These are phyloP conservation scores for Clistopyga incitator DNA, from an alignment of 2,888 invertebrate genomes.

Conservation along the genomic window DNA sequence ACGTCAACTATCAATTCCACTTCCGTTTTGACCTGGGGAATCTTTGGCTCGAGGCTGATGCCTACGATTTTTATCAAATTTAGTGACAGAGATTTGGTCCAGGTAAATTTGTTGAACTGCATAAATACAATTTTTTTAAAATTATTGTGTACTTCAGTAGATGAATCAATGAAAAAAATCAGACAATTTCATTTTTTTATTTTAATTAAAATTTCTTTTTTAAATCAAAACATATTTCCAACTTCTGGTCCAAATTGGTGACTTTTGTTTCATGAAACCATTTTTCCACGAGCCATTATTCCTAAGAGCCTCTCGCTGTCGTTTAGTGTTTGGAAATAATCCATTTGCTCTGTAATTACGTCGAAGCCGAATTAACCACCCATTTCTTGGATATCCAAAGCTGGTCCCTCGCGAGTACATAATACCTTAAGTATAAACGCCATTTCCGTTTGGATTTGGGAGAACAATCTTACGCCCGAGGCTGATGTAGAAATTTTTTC, in stretches of 20 bases:
- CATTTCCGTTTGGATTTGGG: constrained; percentile 56
- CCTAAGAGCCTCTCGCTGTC: constrained; percentile 11
- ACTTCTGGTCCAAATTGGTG: background rate
- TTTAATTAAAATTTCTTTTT: too few relatives aligned
- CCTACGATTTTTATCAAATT: constrained; percentile 22
- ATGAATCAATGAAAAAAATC: too few relatives aligned
- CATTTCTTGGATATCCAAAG: constrained; percentile 48
- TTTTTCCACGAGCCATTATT: constrained; percentile 15
- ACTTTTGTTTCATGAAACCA: background rate
- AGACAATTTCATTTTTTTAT: too few relatives aligned
- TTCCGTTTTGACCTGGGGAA: constrained; percentile 47
- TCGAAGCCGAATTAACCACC: constrained; percentile 52
- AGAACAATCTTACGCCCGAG: constrained; percentile 47
- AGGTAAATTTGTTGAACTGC: too few relatives aligned
- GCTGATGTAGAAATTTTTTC: constrained; percentile 25
- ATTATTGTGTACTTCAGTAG: too few relatives aligned
- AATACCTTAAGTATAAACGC: constrained; percentile 50
- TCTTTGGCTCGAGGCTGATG: constrained; percentile 43
- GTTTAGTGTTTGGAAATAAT: constrained; percentile 8
- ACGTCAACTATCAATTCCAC: constrained; percentile 47
- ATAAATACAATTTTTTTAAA: too few relatives aligned
- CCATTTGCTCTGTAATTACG: constrained; percentile 59
- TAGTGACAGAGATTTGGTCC: constrained; percentile 34
- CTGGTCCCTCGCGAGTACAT: constrained; percentile 10
- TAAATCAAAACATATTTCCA: background rate